Conservation (phyloP, 2,113 vertebrate genomes). For the Speoplatyrhinus poulsoni region DNA sequence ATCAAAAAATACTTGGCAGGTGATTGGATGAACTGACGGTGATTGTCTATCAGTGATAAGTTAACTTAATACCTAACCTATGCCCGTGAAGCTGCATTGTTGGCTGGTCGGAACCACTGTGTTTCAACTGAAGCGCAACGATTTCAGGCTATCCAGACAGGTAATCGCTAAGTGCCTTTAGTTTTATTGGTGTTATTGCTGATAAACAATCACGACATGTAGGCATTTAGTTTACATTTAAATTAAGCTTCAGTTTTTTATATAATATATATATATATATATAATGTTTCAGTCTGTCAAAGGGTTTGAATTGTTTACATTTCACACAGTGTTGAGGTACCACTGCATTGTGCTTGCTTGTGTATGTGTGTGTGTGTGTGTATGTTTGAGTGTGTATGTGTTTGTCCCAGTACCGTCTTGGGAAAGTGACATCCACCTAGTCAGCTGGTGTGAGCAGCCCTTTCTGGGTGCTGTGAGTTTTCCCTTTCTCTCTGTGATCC, state of each 20-base stretch:
- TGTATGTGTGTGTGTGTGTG: background rate
- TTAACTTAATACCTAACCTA: too few species aligned
- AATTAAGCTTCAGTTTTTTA: background rate
- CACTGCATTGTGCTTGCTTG: background rate
- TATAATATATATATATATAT: background rate
- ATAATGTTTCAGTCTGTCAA: background rate
- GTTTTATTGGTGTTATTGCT: too few species aligned
- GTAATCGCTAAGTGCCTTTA: too few species aligned
- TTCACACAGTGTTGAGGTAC: constrained; percentile 13
- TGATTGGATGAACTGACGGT: too few species aligned
- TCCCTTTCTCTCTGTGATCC: constrained; percentile 11
- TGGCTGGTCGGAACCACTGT: too few species aligned
- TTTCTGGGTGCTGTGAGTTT: constrained; percentile 16
- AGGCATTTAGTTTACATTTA: background rate
- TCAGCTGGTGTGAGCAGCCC: constrained; percentile 26
- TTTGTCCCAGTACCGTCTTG: background rate
- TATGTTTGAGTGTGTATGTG: background rate
- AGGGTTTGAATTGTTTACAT: background rate
- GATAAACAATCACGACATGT: too few species aligned
- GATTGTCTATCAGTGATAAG: too few species aligned
- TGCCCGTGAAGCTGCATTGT: too few species aligned
- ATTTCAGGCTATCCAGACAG: too few species aligned
- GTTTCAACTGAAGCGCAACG: too few species aligned
- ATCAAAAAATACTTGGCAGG: too few species aligned
- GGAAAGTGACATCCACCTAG: constrained; percentile 21